Base-by-base conservation (phyloP, 2,888 invertebrate species). In the Ypsolopha scabrella region DNA sequence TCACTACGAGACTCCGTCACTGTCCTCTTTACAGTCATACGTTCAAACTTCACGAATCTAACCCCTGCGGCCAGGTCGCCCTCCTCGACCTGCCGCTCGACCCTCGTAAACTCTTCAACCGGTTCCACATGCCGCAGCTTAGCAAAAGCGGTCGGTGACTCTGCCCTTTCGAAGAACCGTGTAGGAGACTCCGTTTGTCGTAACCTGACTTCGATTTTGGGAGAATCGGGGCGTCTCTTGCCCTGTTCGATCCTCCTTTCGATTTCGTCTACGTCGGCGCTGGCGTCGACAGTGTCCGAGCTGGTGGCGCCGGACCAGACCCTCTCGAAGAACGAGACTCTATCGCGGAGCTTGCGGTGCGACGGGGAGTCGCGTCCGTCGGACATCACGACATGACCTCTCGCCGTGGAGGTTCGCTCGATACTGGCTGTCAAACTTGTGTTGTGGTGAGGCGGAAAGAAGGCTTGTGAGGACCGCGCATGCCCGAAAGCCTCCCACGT, bases 261-360 rank as follows among this genome's bases (percentile, higher is more conserved):
- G 60, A 90, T 87, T 52, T 90, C 90, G 54, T 83, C 80, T 13
- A 90, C 90, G 70, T 90, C 87, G 14, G 88, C 13, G 11, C 85
- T 68, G 24, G 80, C 72, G 58, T 80, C 79, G 54, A 80, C 72
- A 49, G 75, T 67, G 65, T 87, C 75, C 57, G 68, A 61, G 68
- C 78, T 74, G 58, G 75, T 65, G 57, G 82, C 70, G 33, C 91
- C 90, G 55, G 90, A 88, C 92, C 93, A 93, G 58, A 93, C 90
- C 81, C 92, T 91, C 75, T 94, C 94, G 78, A 93, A 94, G 72
- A 93, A 93, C 60, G 88, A 90, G 61, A 94, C 94, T 62, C 93
- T 90, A 66, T 93, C 92, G 57, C 90, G 89, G 55, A 94, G 88
- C 61, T 91, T 68, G 76, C 78, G 65, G 63, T 79, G 79, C 80